phyloP scores from a whole-genome alignment of 2,113 vertebrate species.

The Psettodes erumei region DNA sequence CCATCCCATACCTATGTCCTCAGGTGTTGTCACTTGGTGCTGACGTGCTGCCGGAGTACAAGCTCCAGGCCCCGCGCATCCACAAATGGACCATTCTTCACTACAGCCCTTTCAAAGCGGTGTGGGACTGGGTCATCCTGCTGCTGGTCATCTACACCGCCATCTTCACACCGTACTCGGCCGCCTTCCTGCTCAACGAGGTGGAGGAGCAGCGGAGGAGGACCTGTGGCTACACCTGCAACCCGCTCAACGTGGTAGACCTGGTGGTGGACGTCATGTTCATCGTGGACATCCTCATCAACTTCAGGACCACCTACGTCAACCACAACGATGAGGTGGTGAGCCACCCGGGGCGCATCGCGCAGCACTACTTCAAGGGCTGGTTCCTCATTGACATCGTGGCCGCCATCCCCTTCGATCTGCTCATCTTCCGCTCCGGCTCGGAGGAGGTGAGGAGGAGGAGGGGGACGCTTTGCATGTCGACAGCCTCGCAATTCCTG shows the following conservation, averaged over 20 bases:
- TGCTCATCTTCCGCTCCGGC: constrained; percentile 95
- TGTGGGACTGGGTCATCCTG: constrained; percentile 99
- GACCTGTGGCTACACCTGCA: constrained; percentile 93
- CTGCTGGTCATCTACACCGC: constrained; percentile 98
- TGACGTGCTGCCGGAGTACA: constrained; percentile 96
- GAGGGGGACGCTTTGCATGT: background rate
- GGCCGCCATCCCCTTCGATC: constrained; percentile 96
- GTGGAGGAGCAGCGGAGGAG: constrained; percentile 89
- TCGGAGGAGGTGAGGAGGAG: constrained; percentile 90
- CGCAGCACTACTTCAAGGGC: constrained; percentile 98
- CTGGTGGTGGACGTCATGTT: constrained; percentile 99
- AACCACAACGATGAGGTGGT: constrained; percentile 98
- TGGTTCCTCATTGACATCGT: constrained; percentile 99
- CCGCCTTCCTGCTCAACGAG: constrained; percentile 95
- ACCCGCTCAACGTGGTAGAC: constrained; percentile 96
- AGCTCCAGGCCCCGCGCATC: constrained; percentile 95
- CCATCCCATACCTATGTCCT: background rate
- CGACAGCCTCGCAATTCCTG: background rate
- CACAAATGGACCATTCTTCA: constrained; percentile 98
- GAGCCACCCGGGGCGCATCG: constrained; percentile 93
- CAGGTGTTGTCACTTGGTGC: constrained; percentile 96
- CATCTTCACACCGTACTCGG: constrained; percentile 96
- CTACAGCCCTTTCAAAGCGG: constrained; percentile 98
- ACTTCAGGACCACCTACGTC: constrained; percentile 99
- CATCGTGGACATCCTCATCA: constrained; percentile 97